Base-by-base conservation (phyloP, 1,140 invertebrate genomes). In the Batillaria attramentaria region DNA sequence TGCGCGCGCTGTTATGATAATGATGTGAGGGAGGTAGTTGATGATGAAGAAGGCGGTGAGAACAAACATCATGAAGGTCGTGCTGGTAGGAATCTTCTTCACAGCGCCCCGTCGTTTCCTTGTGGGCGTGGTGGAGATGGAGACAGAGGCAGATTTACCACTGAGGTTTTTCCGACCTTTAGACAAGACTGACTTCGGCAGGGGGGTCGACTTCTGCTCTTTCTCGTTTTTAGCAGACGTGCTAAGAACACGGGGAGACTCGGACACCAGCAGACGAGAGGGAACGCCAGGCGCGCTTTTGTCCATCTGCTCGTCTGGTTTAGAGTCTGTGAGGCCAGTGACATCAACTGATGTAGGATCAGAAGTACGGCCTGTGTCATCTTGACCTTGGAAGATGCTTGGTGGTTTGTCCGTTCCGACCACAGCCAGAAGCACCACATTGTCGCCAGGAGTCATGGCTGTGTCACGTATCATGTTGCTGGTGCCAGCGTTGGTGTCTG, bases 1-100 rank as follows among this genome's bases (percentile, higher is more conserved):
- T 42, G 87, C 84, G 31, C 83, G 82, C 2, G 85, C n/a, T 1
- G 78, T 65, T 16, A 85, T 85, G 16, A 88, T 75, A 28, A 81
- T 77, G 2, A 89, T 73, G 77, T 87, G 85, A 24, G 88, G 88
- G 3, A 89, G 75, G 79, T 87, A 89, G 57, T 87, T 88, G 31
- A 87, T 13, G n/a, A 88, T 79, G 70, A 89, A 89, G 8, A 85
- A 81, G 33, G 86, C 50, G 13, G 88, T 87, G 3, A 89, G 85
- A 1, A 86, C 81, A 37, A 85, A 87, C 35, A 89, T 86, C 54
- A 89, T 84, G 0, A 86, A 35, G 4, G 86, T 87, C 0, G 86
- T 84, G 57, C 84, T 87, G 28, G 50, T 68, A n/a, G 78, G 73
- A 16, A 75, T 75, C 20, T 60, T 37, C 73, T 75, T 75, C 28